phyloP scores from a whole-genome alignment of 2,113 vertebrate species.

The Elephas maximus region DNA sequence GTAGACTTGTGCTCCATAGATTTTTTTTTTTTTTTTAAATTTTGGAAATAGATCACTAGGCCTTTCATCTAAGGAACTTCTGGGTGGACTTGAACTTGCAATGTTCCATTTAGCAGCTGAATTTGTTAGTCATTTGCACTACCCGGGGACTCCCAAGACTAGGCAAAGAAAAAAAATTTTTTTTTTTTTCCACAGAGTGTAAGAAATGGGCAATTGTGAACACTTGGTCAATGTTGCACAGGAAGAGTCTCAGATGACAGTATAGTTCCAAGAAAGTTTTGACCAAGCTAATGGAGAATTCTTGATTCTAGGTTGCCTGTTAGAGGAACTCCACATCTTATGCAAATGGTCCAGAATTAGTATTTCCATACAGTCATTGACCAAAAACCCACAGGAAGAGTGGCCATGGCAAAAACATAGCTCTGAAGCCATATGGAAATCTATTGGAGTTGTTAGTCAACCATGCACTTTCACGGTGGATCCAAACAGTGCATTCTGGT shows the following conservation, averaged over 20 bases:
- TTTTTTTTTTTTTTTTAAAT: no score
- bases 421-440: neutral
- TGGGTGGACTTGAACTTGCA: no score
- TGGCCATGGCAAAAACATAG: neutral
- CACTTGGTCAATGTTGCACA: neutral
- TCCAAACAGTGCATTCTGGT: neutral
- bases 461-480: neutral
- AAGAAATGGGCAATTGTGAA: no score
- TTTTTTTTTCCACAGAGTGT: no score
- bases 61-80: no score
- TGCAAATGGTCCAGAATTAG: neutral
- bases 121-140: no score
- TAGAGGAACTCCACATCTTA: neutral
- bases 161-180: no score
- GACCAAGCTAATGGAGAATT: neutral
- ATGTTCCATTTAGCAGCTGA: no score
- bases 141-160: no score
- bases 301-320: neutral
- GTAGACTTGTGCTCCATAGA: no score
- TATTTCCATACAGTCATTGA: neutral
- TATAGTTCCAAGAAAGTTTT: neutral
- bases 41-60: no score
- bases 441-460: neutral
- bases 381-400: neutral
- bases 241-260: neutral